These are phyloP conservation scores for Tipula confusa DNA, from an alignment of 2,888 invertebrate species.

Conservation along the genomic window DNA sequence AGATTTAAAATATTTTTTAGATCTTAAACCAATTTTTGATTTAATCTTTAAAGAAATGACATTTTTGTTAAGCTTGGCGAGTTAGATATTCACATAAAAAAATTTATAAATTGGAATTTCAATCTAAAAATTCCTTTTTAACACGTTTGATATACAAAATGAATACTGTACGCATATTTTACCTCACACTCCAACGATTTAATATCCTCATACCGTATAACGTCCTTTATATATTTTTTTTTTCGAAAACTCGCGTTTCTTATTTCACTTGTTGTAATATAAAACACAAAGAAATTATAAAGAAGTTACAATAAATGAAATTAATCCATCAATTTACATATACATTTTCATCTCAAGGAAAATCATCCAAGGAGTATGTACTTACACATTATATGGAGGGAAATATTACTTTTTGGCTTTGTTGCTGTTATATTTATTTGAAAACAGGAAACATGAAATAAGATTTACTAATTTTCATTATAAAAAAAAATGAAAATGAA, in stretches of 20 bases:
- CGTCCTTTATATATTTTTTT: background rate
- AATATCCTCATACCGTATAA: background rate
- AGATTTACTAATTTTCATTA: conserved; percentile 14
- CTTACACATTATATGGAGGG: background rate
- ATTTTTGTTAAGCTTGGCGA: background rate
- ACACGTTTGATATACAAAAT: conserved; percentile 4
- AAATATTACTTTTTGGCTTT: background rate
- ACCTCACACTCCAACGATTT: background rate
- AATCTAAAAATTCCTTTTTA: conserved; percentile 27
- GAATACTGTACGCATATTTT: background rate
- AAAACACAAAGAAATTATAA: background rate
- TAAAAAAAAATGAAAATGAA: background rate
- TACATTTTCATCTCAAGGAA: background rate
- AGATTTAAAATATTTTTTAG: background rate
- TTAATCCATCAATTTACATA: conserved; percentile 30
- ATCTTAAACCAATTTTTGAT: background rate
- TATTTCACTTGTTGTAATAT: background rate
- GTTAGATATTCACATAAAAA: background rate
- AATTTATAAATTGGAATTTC: background rate
- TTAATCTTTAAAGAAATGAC: background rate
- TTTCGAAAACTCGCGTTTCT: background rate
- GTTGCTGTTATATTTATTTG: background rate
- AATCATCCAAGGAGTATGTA: no score
- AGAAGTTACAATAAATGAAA: conserved; percentile 29
- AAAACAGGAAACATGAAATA: background rate